Conservation (phyloP, 2,797 vertebrate species). For the Gobionotothen gibberifrons region DNA sequence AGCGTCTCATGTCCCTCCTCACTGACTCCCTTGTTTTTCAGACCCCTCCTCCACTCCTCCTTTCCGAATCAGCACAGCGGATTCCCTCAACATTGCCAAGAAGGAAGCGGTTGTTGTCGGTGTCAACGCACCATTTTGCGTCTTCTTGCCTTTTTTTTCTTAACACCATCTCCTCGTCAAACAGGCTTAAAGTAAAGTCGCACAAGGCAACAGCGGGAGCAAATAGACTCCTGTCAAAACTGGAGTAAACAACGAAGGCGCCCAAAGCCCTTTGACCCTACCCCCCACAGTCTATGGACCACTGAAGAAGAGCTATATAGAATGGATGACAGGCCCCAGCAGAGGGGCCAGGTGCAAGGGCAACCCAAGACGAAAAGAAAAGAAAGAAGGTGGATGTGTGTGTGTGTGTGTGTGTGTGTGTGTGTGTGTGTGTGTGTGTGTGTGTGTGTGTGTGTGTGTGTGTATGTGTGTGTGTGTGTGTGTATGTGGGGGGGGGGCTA, state of each 20-base stretch:
- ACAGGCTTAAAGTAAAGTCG: slow-evolving; percentile 68
- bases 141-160: not conserved
- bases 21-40: slow-evolving; percentile 33
- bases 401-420: not conserved
- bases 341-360: slow-evolving; percentile 63
- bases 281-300: slow-evolving; percentile 13
- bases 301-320: slow-evolving; percentile 60
- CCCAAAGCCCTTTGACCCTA: slow-evolving; percentile 45
- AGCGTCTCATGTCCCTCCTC: slow-evolving; percentile 47
- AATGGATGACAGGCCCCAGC: slow-evolving; percentile 64
- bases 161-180: slow-evolving; percentile 49
- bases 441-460: not conserved
- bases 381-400: slow-evolving; percentile 5
- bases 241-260: slow-evolving; percentile 70
- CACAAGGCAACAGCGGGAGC: slow-evolving; percentile 37
- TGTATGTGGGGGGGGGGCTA: slow-evolving; percentile 28
- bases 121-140: not conserved
- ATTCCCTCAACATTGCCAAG: slow-evolving; percentile 21
- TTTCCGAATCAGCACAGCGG: slow-evolving; percentile 25
- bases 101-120: slow-evolving; percentile 33
- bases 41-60: slow-evolving; percentile 15
- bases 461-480: not conserved
- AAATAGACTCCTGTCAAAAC: slow-evolving; percentile 77
- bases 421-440: not conserved
- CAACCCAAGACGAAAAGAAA: slow-evolving; percentile 28